Base-by-base conservation (phyloP, 2,113 vertebrate species). In the Rana temporaria region DNA sequence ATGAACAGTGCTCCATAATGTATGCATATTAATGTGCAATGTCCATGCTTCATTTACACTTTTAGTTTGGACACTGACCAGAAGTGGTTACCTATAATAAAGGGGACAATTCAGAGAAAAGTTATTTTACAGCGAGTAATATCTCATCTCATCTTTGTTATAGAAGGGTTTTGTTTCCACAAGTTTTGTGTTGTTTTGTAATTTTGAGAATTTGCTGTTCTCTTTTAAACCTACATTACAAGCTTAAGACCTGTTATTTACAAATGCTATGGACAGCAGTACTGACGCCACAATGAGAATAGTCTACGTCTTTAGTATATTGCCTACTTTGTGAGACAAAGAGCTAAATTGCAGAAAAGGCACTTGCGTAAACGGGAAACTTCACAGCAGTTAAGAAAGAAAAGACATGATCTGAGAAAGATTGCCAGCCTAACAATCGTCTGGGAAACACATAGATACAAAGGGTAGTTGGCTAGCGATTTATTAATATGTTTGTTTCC, bases 271-370 rank as follows among this genome's bases (percentile, higher is more conserved):
- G 88, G 90, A 92, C 88, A 94, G 95, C 91, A 77, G 85, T 82
- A 85, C 86, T 90, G 88, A 90, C 14, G 87, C 90, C 87, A 88
- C 85, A 91, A 90, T 91, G 90, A 87, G 90, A 93, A 91, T 92
- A 88, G 85, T 90, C 86, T 91, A 90, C 88, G 91, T 92, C 70
- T 86, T 92, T 92, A 90, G 87, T 87, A 92, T 93, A 93, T 93
- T 93, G 90, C 84, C 87, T 91, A 88, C 89, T 92, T 91, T 93
- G 90, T 86, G 89, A 90, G 90, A 94, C 91, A 92, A 93, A 91
- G 91, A 90, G 79, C 87, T 90, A 91, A 91, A 92, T 90, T 93
- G 88, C 84, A 91, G 86, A 90, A 88, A 90, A 90, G 83, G 83
- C 86, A 88, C 84, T 84, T 71, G 72, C 76, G 85, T 89, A 89